Base-by-base conservation (phyloP, 2,888 invertebrate species). In the Tetramorium bicarinatum region DNA sequence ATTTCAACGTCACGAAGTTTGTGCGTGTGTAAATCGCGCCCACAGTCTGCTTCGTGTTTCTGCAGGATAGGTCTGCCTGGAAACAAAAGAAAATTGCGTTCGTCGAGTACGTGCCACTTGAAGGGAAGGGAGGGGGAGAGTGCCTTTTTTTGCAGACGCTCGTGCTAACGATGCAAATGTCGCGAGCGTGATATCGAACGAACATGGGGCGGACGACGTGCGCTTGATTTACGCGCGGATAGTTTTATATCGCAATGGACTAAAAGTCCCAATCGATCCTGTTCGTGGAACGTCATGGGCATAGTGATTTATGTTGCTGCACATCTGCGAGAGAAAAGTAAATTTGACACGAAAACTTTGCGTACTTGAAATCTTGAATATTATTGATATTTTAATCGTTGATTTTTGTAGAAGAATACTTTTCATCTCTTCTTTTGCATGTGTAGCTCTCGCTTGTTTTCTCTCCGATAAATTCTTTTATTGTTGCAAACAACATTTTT, bases 1-100 rank as follows among this genome's bases (percentile, higher is more conserved):
- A 99, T 95, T 98, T 98, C 92, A 99, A 96, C 77, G 98, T 99
- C 94, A 99, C 98, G 95, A 98, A 98, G 96, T 98, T 99, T 95
- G 98, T 98, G 94, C 98, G 96, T 84, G 98, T 99, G 95, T 98
- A 98, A 95, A 98, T 97, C 92, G 97, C 97, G 88, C 98, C 98
- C 88, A 98, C 97, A 92, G 97, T 97, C 95, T 98, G 97, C 95
- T 97, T 97, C 91, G 98, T 98, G 95, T 98, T 98, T 91, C 98
- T 97, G 95, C 99, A 99, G 86, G 98, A 98, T 91, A 99, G 96
- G 95, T 98, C 98, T 93, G 97, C 97, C 98, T 99, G 96, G 44
- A 96, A 96, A 93, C 93, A 92, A 91, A 87, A 90, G 85, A 83
- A 88, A 85, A 88, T 67, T 74, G 52, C 77, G 49, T 72, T 67